These are phyloP conservation scores for Barbus barbus DNA, from an alignment of 2,113 vertebrate species.

Conservation along the genomic window DNA sequence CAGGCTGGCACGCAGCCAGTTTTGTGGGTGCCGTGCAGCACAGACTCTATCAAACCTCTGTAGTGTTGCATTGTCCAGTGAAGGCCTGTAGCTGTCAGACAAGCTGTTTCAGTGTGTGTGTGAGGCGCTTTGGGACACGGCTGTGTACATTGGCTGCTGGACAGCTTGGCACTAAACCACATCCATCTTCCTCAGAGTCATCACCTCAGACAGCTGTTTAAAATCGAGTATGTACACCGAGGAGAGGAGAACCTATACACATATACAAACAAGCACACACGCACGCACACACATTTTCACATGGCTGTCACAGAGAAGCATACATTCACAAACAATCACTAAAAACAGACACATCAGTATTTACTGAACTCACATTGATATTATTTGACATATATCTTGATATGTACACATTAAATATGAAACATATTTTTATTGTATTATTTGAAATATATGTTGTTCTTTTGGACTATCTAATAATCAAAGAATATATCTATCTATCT, in stretches of 20 bases:
- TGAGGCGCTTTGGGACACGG: conserved; percentile 21
- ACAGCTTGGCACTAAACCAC: conserved; percentile 38
- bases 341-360: neutral
- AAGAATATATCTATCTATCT: no score
- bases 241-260: neutral
- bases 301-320: neutral
- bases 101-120: conserved; percentile 8
- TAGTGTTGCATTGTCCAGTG: conserved; percentile 31
- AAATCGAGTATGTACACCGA: conserved; percentile 10
- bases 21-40: neutral
- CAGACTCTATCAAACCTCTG: conserved; percentile 37
- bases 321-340: neutral
- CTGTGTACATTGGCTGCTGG: conserved; percentile 35
- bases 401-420: neutral
- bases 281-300: neutral
- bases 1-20: conserved; percentile 32
- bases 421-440: neutral
- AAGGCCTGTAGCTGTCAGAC: conserved; percentile 38
- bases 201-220: conserved; percentile 42
- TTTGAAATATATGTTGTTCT: neutral
- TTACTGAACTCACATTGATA: neutral
- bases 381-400: neutral
- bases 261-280: neutral
- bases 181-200: conserved; percentile 51
- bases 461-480: neutral